Conservation (phyloP, 2,888 invertebrate genomes). For the Stegophylla sp. region DNA sequence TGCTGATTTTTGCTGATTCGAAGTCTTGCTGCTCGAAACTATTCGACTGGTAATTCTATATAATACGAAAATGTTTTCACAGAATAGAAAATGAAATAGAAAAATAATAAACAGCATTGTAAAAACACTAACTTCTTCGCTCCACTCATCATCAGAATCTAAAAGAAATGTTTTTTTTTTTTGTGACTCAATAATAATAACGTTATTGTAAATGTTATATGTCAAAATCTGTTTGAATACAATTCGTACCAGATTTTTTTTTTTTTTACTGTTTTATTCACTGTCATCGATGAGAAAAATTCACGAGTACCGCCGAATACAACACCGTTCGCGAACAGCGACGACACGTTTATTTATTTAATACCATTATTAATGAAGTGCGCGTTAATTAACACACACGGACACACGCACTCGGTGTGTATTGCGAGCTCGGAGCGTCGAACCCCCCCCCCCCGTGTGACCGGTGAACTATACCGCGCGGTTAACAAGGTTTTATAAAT, state of each 20-base stretch:
- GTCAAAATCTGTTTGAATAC: not conserved
- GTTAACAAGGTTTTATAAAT: conserved; percentile 26
- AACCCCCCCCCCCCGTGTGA: not conserved
- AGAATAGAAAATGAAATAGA: too few relatives aligned
- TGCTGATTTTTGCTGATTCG: too few relatives aligned
- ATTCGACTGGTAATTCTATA: too few relatives aligned
- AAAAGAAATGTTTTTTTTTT: not conserved
- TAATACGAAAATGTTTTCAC: too few relatives aligned
- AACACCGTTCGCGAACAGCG: not conserved
- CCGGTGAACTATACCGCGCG: not conserved
- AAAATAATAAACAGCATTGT: too few relatives aligned
- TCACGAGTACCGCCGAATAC: not conserved
- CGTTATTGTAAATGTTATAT: not conserved
- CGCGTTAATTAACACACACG: not conserved
- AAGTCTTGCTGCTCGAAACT: too few relatives aligned
- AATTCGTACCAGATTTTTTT: not conserved
- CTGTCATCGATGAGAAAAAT: not conserved
- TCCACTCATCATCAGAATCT: too few relatives aligned
- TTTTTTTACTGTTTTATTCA: not conserved
- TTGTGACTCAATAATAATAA: not conserved
- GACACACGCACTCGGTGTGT: not conserved
- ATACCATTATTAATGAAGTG: conserved; percentile 22
- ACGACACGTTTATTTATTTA: conserved; percentile 12
- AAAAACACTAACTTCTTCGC: too few relatives aligned
- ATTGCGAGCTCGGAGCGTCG: too few relatives aligned